phyloP scores from a whole-genome alignment of 2,113 vertebrate genomes.

The Pyxicephalus adspersus region DNA sequence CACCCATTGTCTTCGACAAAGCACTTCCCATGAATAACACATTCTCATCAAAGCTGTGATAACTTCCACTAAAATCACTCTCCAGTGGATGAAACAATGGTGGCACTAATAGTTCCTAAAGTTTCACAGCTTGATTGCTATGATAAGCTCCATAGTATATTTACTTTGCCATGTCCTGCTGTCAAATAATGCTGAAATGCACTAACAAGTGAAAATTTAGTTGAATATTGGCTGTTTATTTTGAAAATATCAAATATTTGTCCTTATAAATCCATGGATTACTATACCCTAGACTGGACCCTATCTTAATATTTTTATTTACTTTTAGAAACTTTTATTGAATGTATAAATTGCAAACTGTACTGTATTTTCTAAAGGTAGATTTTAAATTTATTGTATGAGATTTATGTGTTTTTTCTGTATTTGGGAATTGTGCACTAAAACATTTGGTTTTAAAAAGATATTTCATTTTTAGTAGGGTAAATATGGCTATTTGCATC shows the following conservation, averaged over 20 bases:
- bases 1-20: neutral
- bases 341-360: too few relatives aligned
- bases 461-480: too few relatives aligned
- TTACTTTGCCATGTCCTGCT: conserved; percentile 23
- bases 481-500: too few relatives aligned
- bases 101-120: conserved; percentile 1
- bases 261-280: too few relatives aligned
- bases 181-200: conserved; percentile 10
- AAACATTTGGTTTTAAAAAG: too few relatives aligned
- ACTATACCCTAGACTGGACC: too few relatives aligned
- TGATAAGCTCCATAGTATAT: conserved; percentile 13
- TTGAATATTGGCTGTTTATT: neutral
- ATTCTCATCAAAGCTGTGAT: neutral
- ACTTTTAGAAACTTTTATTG: too few relatives aligned
- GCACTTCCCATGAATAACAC: conserved; percentile 2
- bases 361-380: too few relatives aligned
- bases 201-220: neutral
- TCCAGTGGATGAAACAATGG: conserved; percentile 13
- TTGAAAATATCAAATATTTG: conserved; percentile 2
- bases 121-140: conserved; percentile 26
- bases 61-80: neutral
- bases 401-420: too few relatives aligned
- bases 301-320: too few relatives aligned
- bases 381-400: too few relatives aligned
- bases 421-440: too few relatives aligned